phyloP scores from a whole-genome alignment of 2,113 vertebrate genomes.

The Pipa parva region DNA sequence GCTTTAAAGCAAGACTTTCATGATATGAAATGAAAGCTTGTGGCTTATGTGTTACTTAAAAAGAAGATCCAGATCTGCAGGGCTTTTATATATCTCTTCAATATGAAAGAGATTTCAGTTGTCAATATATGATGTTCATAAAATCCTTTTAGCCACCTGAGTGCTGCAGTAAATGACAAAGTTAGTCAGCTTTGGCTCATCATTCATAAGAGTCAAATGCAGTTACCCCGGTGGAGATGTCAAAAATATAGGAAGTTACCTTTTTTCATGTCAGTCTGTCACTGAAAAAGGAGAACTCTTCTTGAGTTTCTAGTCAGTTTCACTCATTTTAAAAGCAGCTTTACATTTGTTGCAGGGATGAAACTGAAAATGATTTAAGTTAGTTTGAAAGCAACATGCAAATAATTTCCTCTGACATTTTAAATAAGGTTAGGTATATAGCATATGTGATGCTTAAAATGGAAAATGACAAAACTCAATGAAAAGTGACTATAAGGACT shows the following conservation, averaged over 20 bases:
- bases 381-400: too few species aligned
- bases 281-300: too few species aligned
- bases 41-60: constrained; percentile 49
- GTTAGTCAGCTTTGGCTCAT: not conserved
- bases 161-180: constrained; percentile 38
- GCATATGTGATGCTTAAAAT: too few species aligned
- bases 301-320: too few species aligned
- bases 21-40: constrained; percentile 45
- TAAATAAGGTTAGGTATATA: too few species aligned
- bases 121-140: constrained; percentile 48
- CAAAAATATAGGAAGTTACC: not conserved
- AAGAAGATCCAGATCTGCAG: constrained; percentile 39
- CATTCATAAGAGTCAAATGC: constrained; percentile 29
- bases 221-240: constrained; percentile 11
- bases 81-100: constrained; percentile 47
- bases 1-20: constrained; percentile 48
- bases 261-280: too few species aligned
- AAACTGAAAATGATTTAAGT: too few species aligned
- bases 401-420: too few species aligned
- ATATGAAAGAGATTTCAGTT: constrained; percentile 49
- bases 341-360: too few species aligned
- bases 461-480: too few species aligned
- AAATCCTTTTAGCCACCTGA: constrained; percentile 46
- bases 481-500: too few species aligned
- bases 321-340: too few species aligned